Conservation (phyloP, 2,113 vertebrate species). For the Petrocephalus zakoni region DNA sequence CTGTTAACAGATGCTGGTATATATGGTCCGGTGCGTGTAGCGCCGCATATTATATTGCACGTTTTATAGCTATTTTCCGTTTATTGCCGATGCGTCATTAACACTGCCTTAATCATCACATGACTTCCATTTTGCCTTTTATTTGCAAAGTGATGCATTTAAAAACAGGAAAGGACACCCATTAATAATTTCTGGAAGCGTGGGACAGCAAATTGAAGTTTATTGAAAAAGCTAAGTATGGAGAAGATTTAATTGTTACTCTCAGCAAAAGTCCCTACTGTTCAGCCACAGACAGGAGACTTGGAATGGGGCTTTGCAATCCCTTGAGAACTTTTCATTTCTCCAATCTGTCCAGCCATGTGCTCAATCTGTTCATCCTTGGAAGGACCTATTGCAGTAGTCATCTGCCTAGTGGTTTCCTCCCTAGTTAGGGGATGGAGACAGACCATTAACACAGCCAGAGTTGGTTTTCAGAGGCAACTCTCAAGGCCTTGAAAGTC, state of each 20-base stretch:
- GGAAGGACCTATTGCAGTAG: background rate
- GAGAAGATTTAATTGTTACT: background rate
- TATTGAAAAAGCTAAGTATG: background rate
- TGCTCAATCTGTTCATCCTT: background rate
- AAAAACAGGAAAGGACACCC: background rate
- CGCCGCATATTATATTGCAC: background rate
- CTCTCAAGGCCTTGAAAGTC: background rate
- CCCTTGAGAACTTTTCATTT: background rate
- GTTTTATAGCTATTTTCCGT: background rate
- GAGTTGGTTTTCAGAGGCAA: background rate
- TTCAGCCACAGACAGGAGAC: background rate
- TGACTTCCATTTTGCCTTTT: background rate
- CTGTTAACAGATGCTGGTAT: background rate
- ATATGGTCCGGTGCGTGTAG: background rate
- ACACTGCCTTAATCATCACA: background rate
- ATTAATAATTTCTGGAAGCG: background rate
- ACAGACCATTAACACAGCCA: background rate
- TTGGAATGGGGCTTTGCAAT: background rate
- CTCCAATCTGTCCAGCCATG: slow-evolving; percentile 9
- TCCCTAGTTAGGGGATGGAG: background rate
- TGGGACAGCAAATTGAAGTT: background rate
- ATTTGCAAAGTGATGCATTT: background rate
- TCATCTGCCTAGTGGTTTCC: background rate
- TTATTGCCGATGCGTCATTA: background rate
- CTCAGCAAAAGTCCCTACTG: background rate